Base-by-base conservation (phyloP, 2,113 vertebrate genomes). In the Lipophrys pholis region DNA sequence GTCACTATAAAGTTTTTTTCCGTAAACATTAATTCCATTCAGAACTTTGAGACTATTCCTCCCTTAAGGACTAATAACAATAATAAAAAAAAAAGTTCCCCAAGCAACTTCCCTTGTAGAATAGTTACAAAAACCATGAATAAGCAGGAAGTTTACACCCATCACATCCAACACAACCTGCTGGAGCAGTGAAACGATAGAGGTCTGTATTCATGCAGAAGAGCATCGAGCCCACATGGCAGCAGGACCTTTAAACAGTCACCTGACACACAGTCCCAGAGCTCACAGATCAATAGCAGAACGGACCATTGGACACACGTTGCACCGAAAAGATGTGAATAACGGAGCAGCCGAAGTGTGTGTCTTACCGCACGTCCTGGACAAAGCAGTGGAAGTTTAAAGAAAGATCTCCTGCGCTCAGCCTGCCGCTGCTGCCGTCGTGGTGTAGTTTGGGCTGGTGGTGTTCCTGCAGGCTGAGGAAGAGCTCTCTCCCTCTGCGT, bases 141-240 rank as follows among this genome's bases (percentile, higher is more conserved):
- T 30, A 21, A 59, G n/a, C 21, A 45, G 15, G 61, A 6, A 6
- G 15, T 38, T 30, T 42, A 9, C 39, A 64, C 7, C 51, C 63
- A 75, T 67, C 30, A 60, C 49, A 69, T 11, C 7, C 8, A 11
- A 43, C 39, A 45, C 46, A 65, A 54, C 59, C 52, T 48, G 78
- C 82, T 45, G 8, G 12, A 70, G 67, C 71, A 7, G 43, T 86
- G 80, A 90, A 86, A 86, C 21, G 2, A 30, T 2, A 83, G 81
- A 74, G 61, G 81, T 89, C 87, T 89, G 83, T 89, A 16, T 60
- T 67, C 61, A 76, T 11, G 67, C 63, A 68, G 45, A 77, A 81
- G 35, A 88, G 81, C 87, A 89, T 35, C 65, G 69, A 46, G 67
- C 68, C 69, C 30, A 69, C 57, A 80, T 46, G 73, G 69, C 74